Evolutionary conservation across 2,113 vertebrate species (phyloP).

Genomic region (Antechinus flavipes): DNA sequence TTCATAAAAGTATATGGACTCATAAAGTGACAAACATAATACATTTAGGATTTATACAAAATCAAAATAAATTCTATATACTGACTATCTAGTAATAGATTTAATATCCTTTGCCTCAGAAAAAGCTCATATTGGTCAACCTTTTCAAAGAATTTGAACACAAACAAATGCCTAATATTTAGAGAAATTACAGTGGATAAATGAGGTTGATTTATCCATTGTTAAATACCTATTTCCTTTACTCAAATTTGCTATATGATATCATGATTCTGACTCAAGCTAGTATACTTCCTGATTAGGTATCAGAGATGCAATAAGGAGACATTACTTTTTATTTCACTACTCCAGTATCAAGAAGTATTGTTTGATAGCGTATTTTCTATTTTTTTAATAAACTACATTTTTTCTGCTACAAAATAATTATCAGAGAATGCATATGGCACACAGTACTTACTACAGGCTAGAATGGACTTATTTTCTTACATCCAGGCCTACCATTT

Average conservation of each 20-base stretch:
- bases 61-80: background rate
- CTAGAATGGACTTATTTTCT: background rate
- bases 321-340: background rate
- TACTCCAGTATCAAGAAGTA: background rate
- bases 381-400: background rate
- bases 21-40: background rate
- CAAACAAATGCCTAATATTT: background rate
- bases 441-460: background rate
- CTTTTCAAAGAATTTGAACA: constrained; percentile 1
- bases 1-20: constrained; percentile 18
- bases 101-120: constrained; percentile 8
- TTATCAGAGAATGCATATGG: background rate
- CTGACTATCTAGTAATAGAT: background rate
- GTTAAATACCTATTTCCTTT: background rate
- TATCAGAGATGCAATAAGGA: background rate
- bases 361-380: background rate
- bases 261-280: background rate
- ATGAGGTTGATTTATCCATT: background rate
- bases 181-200: constrained; percentile 10
- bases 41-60: background rate
- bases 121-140: background rate
- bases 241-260: background rate
- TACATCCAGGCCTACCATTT: background rate
- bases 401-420: background rate
- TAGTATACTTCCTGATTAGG: background rate